Base-by-base conservation (phyloP, 2,113 vertebrate genomes). In the Chaetodon auriga region DNA sequence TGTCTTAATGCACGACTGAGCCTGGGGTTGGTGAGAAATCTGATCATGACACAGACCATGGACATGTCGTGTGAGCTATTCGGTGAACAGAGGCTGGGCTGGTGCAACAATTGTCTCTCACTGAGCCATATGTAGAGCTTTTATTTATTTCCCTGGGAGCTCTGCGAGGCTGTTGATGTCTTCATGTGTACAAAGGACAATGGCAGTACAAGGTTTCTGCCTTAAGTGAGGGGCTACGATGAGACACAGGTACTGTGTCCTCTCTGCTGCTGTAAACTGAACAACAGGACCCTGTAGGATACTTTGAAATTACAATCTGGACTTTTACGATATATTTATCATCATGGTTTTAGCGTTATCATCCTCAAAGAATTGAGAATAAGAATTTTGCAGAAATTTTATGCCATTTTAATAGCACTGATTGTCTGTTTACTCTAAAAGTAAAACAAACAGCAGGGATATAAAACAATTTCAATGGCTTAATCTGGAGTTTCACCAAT, bases 21-120 rank as follows among this genome's bases (percentile, higher is more conserved):
- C 46, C 82, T 57, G 35, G 10, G 7, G 71, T 25, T 25, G 46
- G 16, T 66, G 54, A 80, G 75, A n/a, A 63, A 35, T 12, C 0
- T 64, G 84, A 80, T 76, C 58, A 74, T 72, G 53, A 10, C n/a
- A 30, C 30, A 30, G 30, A 30, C 30, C 30, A 30, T 30, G 30
- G 30, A 36, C 70, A 51, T 48, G 46, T 65, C 48, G 7, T 14
- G 19, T 61, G 13, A 6, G 54, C 65, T 54, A 18, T 10, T 73
- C 55, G 38, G 15, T 82, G 49, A 53, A 58, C 30, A 45, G 18
- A 65, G 68, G 41, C 41, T 64, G 36, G 48, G n/a, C 46, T 10
- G 49, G 25, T 19, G 54, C 53, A 45, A 65, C 66, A 19, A 51
- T 35, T 60, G 76, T 68, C 30, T 63, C 71, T 64, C 14, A 12